Conservation (phyloP, 1,140 invertebrate species). For the Conus betulinus region DNA sequence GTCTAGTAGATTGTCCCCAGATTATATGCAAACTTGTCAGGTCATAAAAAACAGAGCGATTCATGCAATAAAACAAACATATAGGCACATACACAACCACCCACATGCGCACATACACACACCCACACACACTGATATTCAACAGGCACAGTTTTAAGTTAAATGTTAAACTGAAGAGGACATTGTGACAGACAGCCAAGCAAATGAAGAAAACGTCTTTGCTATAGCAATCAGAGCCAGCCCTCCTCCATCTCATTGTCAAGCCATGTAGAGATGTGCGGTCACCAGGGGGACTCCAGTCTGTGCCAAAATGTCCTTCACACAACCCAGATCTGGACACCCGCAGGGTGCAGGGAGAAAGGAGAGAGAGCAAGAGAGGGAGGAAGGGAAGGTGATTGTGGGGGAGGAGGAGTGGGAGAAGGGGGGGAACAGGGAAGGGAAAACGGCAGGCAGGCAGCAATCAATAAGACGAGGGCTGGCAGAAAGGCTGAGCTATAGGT, state of each 20-base stretch:
- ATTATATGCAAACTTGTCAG: too few species aligned
- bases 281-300: not conserved
- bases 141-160: too few species aligned
- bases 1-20: too few species aligned
- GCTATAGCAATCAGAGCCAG: not conserved
- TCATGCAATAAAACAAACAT: too few species aligned
- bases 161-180: not conserved
- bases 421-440: not conserved
- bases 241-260: not conserved
- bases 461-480: not conserved
- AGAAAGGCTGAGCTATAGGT: constrained; percentile 6
- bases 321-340: not conserved
- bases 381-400: not conserved
- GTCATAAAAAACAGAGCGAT: too few species aligned
- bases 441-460: not conserved
- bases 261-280: not conserved
- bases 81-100: not conserved
- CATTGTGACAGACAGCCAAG: not conserved
- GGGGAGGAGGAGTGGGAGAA: not conserved
- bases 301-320: not conserved
- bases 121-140: not conserved
- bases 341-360: not conserved
- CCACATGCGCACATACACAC: not conserved
- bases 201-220: not conserved
- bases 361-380: not conserved